These are phyloP conservation scores for Oncopodura yosiiana DNA, from an alignment of 1,140 invertebrate genomes.

Conservation along the genomic window DNA sequence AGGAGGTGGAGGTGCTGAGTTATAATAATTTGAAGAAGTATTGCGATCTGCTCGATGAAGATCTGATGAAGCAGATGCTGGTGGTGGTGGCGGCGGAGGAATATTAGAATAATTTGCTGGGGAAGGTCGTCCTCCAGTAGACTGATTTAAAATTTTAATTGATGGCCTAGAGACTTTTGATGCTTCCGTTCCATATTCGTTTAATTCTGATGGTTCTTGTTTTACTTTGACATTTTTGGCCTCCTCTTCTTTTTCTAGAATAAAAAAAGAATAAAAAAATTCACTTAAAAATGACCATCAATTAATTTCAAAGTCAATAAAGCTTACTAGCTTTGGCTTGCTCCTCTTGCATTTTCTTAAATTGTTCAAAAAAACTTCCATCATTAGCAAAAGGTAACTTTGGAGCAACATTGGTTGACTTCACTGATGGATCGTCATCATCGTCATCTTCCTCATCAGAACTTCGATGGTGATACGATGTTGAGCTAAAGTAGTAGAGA, in stretches of 20 bases:
- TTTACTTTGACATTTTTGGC: conserved; percentile 36
- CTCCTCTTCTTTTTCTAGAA: conserved; percentile 33
- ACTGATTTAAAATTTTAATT: conserved; percentile 30
- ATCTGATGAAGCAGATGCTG: conserved; percentile 34
- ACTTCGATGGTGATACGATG: neutral
- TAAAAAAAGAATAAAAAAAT: neutral
- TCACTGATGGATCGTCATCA: neutral
- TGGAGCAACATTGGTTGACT: too few relatives aligned
- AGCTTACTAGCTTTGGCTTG: conserved; percentile 20
- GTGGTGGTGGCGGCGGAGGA: conserved; percentile 25
- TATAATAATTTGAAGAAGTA: conserved; percentile 37
- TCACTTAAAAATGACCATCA: neutral
- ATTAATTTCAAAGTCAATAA: neutral
- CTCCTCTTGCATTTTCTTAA: conserved; percentile 50
- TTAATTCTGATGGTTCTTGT: conserved; percentile 14
- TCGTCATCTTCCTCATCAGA: neutral
- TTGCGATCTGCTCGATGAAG: conserved; percentile 23
- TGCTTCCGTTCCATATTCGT: conserved; percentile 16
- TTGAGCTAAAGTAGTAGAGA: neutral
- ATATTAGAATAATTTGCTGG: neutral
- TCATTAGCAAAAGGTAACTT: conserved; percentile 57
- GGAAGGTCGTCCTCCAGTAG: neutral
- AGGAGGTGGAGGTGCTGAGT: conserved; percentile 38
- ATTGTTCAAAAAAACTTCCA: conserved; percentile 68
- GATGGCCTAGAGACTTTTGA: conserved; percentile 11